Conservation (phyloP, 2,888 invertebrate species). For the Microplitis deprimator region DNA sequence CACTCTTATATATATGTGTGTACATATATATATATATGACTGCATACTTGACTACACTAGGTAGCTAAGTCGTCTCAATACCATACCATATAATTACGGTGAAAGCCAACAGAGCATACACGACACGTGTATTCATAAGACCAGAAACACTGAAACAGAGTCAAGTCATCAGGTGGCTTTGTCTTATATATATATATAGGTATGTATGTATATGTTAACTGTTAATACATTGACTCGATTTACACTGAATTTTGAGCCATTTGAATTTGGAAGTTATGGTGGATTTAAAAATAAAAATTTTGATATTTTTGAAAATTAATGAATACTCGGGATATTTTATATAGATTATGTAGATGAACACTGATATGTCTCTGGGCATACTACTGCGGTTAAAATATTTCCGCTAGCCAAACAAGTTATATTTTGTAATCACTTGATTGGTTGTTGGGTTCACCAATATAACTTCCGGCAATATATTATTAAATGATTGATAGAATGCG, state of each 20-base stretch:
- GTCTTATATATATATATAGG: neutral
- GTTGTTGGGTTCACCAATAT: constrained; percentile 7
- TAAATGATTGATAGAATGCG: constrained; percentile 3
- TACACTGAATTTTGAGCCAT: neutral
- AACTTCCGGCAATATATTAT: constrained; percentile 21
- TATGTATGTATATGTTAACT: neutral
- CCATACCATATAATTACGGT: constrained; percentile 63
- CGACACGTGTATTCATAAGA: constrained; percentile 34
- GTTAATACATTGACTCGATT: neutral
- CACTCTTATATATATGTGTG: constrained; percentile 6
- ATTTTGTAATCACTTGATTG: constrained; percentile 30
- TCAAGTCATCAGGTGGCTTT: constrained; percentile 7
- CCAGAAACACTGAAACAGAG: constrained; percentile 28
- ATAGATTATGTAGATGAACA: no score
- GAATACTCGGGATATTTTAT: no score
- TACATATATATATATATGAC: neutral
- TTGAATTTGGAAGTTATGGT: neutral
- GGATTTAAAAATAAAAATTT: no score
- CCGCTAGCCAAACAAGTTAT: constrained; percentile 10
- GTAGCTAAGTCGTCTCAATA: constrained; percentile 30
- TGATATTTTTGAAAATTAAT: no score
- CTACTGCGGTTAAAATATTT: no score
- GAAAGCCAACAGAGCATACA: constrained; percentile 58
- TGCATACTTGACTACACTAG: constrained; percentile 14
- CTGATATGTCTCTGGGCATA: no score